These are phyloP conservation scores for Corbicula japonica DNA, from an alignment of 2,888 invertebrate species.

Conservation along the genomic window DNA sequence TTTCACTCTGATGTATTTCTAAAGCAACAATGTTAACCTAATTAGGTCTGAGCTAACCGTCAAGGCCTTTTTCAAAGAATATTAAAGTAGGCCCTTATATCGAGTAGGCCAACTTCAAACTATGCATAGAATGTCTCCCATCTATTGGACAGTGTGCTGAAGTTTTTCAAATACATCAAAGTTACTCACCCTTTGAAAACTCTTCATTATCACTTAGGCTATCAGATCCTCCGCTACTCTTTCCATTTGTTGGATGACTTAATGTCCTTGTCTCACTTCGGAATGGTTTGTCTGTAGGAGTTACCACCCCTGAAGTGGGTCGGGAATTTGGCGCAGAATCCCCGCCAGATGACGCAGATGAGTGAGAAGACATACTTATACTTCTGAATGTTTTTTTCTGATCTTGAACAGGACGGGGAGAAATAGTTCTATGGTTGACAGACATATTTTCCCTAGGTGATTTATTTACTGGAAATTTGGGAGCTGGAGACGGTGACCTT, in stretches of 20 bases:
- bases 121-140: background rate
- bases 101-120: no score
- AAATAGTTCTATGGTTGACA: constrained; percentile 58
- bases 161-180: background rate
- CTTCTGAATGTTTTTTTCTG: constrained; percentile 71
- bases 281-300: constrained; percentile 54
- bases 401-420: constrained; percentile 65
- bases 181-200: constrained; percentile 43
- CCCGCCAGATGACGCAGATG: constrained; percentile 71
- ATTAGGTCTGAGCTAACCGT: no score
- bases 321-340: constrained; percentile 52
- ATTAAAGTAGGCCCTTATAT: no score
- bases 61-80: no score
- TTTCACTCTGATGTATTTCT: no score
- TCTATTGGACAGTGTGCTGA: background rate
- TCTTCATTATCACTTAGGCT: constrained; percentile 71
- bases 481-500: constrained; percentile 61
- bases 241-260: constrained; percentile 61
- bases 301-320: constrained; percentile 49
- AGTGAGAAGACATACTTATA: constrained; percentile 75
- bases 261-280: constrained; percentile 77
- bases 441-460: constrained; percentile 40
- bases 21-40: no score
- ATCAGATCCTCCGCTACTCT: constrained; percentile 63
- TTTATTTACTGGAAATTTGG: constrained; percentile 31